A percentile compares a stretch with the other conserved stretches of the same genome.
phyloP scores from a whole-genome alignment of 53 echinoderm and acorn worm species.

The Paracentrotus lividus region DNA sequence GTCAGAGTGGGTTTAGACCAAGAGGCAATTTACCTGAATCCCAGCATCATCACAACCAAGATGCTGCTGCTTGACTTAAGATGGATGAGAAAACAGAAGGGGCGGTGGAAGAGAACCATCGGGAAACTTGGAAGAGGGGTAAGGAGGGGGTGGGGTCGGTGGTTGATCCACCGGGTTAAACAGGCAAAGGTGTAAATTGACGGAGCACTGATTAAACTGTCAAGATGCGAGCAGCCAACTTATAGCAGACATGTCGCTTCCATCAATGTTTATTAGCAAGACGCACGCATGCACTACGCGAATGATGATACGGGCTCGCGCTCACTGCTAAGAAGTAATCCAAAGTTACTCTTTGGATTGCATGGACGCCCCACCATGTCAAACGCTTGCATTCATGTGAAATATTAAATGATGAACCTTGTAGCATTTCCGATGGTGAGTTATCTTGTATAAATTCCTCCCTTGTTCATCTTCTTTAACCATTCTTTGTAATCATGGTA shows the following conservation, averaged over 20 bases:
- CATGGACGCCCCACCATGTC: background rate
- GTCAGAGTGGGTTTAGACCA: too few species aligned
- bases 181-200: slow-evolving; percentile 57
- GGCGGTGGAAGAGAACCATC: background rate
- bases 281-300: slow-evolving; percentile 3
- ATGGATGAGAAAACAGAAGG: background rate
- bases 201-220: slow-evolving; percentile 58
- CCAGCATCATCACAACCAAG: too few species aligned
- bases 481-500: too few species aligned
- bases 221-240: background rate
- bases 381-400: background rate
- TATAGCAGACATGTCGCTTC: background rate
- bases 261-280: slow-evolving; percentile 56
- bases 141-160: background rate
- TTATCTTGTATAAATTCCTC: background rate
- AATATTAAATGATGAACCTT: background rate
- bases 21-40: too few species aligned
- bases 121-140: background rate
- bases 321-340: slow-evolving; percentile 37
- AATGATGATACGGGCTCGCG: background rate
- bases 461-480: background rate
- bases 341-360: too few species aligned
- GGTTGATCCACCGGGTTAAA: slow-evolving; percentile 6
- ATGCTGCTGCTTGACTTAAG: too few species aligned
- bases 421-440: background rate